Conservation (phyloP, 2,888 invertebrate genomes). For the Amaurobius ferox region DNA sequence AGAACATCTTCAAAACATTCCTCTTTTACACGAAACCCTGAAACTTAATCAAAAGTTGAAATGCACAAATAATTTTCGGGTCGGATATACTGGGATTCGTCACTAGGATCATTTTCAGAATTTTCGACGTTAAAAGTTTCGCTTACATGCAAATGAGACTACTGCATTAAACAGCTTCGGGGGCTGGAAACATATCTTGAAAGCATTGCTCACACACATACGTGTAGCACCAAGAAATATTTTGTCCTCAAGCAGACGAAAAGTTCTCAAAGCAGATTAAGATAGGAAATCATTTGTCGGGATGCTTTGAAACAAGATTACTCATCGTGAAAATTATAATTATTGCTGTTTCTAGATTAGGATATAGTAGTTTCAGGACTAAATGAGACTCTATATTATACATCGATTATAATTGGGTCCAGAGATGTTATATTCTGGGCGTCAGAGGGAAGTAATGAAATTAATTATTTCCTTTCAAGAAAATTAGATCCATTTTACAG, state of each 20-base stretch:
- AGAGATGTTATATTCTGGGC: no score
- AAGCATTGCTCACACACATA: not conserved
- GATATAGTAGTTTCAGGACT: no score
- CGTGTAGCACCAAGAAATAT: not conserved
- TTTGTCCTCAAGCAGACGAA: not conserved
- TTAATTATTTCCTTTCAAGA: no score
- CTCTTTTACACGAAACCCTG: not conserved
- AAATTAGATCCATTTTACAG: no score
- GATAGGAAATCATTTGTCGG: not conserved
- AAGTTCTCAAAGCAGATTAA: not conserved
- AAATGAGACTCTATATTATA: no score
- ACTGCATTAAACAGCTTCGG: not conserved
- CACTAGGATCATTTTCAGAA: constrained; percentile 8
- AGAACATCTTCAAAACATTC: no score
- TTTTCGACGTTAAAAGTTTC: not conserved
- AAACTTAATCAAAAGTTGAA: not conserved
- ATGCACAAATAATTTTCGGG: not conserved
- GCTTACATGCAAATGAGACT: not conserved
- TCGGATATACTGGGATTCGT: not conserved
- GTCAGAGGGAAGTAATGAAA: no score
- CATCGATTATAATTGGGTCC: no score
- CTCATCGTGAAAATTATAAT: not conserved
- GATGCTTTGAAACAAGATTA: not conserved
- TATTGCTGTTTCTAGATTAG: not conserved
- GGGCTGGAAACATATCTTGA: not conserved